Evolutionary conservation across 2,113 vertebrate species (phyloP), one percentile per base, ranked within the genome.

Genomic region (Monarcha castaneiventris): DNA sequence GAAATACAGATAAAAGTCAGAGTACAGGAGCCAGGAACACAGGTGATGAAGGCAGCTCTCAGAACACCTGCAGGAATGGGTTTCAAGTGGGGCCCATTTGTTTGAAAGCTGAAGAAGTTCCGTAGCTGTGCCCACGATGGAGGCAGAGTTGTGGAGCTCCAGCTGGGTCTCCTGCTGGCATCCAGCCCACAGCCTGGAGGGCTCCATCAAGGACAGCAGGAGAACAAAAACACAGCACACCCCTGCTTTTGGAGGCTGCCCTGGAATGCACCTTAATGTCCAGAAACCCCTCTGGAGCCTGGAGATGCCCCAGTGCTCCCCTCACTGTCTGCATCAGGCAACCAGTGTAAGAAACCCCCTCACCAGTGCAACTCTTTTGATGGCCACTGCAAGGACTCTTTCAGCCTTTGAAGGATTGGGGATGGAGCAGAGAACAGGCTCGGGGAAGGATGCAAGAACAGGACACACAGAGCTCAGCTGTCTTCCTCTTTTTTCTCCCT

Each of bases 391-490:
- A 30, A 59, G n/a, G 71, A 71, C 22, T 51, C 51, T 69, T 67
- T 1, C 9, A 67, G 64, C 69, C 16, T 21, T 6, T 2, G 9
- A 3, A 44, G 22, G 33, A 14, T 0, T 19, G n/a, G 56, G 74
- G 85, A 82, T 0, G 0, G 64, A 1, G 27, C 59, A 74, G 51
- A 54, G 41, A 54, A 7, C 1, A 4, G 23, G 20, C 39, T 5
- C 2, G 2, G 52, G 62, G 37, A 90, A 23, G 26, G 78, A 41
- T 44, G 56, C 11, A 25, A 21, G 63, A 78, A 59, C 39, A 9
- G 1, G 22, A 29, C 2, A 2, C 1, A 4, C 32, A 54, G 51
- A 77, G 41, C 46, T 48, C 35, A 13, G 35, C 67, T 27, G 7
- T 25, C 68, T 33, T 95, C 32, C 13, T 85, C 16, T 18, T 72